These are phyloP conservation scores for Holothuria scabra DNA, from an alignment of 53 echinoderm and acorn worm genomes.

Conservation along the genomic window DNA sequence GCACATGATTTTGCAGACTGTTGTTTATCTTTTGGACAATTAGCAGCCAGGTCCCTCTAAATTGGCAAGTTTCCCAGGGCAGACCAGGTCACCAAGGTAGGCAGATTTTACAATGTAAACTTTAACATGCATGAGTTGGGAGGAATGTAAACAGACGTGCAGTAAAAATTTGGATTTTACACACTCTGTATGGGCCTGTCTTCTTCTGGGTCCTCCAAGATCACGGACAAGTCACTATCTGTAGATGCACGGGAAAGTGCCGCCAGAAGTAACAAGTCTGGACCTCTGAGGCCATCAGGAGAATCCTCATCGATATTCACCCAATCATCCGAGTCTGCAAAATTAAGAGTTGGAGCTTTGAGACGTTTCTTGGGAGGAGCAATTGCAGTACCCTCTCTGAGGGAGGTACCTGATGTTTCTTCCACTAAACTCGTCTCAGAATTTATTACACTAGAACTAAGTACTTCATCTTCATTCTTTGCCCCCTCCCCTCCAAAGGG, in stretches of 20 bases:
- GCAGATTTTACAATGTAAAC: too few species aligned
- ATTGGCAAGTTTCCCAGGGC: too few species aligned
- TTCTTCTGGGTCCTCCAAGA: conserved; percentile 74
- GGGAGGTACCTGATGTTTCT: too few species aligned
- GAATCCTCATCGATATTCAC: neutral
- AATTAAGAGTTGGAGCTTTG: conserved; percentile 36
- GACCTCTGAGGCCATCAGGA: conserved; percentile 5
- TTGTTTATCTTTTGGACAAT: too few species aligned
- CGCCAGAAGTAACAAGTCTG: conserved; percentile 24
- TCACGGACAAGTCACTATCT: conserved; percentile 85
- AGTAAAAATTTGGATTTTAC: neutral
- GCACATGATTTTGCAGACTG: too few species aligned
- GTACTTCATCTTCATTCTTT: neutral
- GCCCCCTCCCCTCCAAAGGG: neutral
- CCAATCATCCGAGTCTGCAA: conserved; percentile 20
- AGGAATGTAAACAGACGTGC: too few species aligned
- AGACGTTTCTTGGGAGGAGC: neutral
- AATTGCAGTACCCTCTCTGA: neutral
- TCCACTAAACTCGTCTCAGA: neutral
- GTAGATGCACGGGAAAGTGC: conserved; percentile 33
- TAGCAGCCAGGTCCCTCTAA: too few species aligned
- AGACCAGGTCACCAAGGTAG: too few species aligned
- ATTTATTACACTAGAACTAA: neutral
- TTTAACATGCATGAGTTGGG: too few species aligned
- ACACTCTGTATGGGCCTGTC: conserved; percentile 53